A percentile compares a stretch with the other conserved stretches of the same genome.
Conservation (phyloP, 2,888 invertebrate species). For the Dasypolia templi region DNA sequence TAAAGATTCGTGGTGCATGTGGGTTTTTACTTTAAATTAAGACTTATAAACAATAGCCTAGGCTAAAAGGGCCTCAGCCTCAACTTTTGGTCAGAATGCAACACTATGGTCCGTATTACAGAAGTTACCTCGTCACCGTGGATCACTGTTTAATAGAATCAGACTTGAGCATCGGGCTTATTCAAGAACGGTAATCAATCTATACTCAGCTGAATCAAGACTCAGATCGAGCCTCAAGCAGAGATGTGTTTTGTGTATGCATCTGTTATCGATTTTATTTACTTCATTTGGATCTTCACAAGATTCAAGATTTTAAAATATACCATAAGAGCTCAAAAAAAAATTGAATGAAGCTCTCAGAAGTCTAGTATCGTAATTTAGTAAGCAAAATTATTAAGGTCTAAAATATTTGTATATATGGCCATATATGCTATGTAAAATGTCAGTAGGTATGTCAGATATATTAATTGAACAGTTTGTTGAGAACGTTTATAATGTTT, state of each 20-base stretch:
- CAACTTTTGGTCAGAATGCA: neutral
- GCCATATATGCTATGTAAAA: neutral
- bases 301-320: too few relatives aligned
- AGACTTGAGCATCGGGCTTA: neutral
- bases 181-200: neutral
- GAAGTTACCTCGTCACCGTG: neutral
- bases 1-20: too few relatives aligned
- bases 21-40: too few relatives aligned
- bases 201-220: too few relatives aligned
- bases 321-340: too few relatives aligned
- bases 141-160: neutral
- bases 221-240: too few relatives aligned
- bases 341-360: neutral
- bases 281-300: too few relatives aligned
- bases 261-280: too few relatives aligned
- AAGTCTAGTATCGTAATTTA: neutral
- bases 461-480: neutral
- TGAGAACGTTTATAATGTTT: neutral
- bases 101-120: neutral
- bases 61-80: neutral
- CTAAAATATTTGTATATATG: neutral
- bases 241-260: too few relatives aligned
- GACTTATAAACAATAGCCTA: neutral
- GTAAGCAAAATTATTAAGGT: neutral
- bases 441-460: neutral